Conservation (phyloP, 2,888 invertebrate genomes). For the Agrilus cyanescens region DNA sequence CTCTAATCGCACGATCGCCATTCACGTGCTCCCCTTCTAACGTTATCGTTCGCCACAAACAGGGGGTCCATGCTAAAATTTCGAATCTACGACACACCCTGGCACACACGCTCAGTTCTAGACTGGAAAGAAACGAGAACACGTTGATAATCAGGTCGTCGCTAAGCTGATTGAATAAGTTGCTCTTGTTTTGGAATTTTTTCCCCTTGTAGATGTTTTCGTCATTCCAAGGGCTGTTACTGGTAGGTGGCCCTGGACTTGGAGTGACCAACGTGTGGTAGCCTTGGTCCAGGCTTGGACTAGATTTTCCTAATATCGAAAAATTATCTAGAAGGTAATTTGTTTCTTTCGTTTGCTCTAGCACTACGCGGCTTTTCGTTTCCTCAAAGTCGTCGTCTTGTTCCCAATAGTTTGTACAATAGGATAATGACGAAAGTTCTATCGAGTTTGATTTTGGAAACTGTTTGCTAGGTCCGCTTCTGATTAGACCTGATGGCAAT, state of each 20-base stretch:
- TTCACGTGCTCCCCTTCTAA: constrained; percentile 47
- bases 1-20: constrained; percentile 54
- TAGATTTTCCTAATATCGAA: constrained; percentile 38
- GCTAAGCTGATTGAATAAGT: constrained; percentile 48
- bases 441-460: constrained; percentile 28
- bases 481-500: constrained; percentile 6
- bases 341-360: constrained; percentile 17
- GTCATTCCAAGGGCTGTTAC: constrained; percentile 30
- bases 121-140: constrained; percentile 57
- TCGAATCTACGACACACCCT: constrained; percentile 68
- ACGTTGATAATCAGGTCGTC: constrained; percentile 59
- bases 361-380: constrained; percentile 21
- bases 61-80: constrained; percentile 64
- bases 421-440: constrained; percentile 31
- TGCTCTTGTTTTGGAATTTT: constrained; percentile 29
- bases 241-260: constrained; percentile 37
- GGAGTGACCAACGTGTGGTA: constrained; percentile 65
- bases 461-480: constrained; percentile 6
- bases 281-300: constrained; percentile 66
- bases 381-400: constrained; percentile 26
- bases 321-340: constrained; percentile 35
- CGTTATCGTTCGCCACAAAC: constrained; percentile 58
- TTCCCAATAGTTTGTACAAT: constrained; percentile 33
- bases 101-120: constrained; percentile 61
- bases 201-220: constrained; percentile 29